phyloP scores from a whole-genome alignment of 1,140 invertebrate genomes.

The Papilio polyxenes region DNA sequence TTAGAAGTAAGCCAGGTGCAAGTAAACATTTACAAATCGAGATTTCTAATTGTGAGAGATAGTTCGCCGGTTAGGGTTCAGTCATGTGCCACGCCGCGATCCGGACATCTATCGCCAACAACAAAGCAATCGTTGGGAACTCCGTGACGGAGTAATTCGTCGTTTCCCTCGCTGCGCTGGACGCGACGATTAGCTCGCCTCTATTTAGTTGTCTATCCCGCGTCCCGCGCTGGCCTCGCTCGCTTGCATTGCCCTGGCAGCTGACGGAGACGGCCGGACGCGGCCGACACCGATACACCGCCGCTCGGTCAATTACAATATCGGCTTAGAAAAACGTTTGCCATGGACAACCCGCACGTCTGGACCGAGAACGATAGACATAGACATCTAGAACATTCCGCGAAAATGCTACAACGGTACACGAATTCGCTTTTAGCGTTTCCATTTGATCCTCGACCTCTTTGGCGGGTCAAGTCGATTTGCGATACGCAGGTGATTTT shows the following conservation, averaged over 20 bases:
- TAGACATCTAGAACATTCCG: constrained; percentile 61
- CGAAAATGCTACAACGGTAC: constrained; percentile 56
- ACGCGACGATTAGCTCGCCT: constrained; percentile 77
- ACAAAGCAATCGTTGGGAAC: constrained; percentile 76
- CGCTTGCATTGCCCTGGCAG: constrained; percentile 54
- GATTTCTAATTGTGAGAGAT: constrained; percentile 31
- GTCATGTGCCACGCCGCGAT: constrained; percentile 41
- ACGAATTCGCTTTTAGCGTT: constrained; percentile 40
- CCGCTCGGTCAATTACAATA: constrained; percentile 76
- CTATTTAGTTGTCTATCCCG: constrained; percentile 78
- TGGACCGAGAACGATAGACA: constrained; percentile 51
- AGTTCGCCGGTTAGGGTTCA: background rate
- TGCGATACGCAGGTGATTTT: background rate
- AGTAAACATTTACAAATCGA: background rate
- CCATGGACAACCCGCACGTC: constrained; percentile 63
- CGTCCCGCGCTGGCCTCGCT: constrained; percentile 51
- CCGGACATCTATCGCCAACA: constrained; percentile 62
- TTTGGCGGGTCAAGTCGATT: constrained; percentile 1
- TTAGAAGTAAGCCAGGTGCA: constrained; percentile 4
- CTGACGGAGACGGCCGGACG: constrained; percentile 69
- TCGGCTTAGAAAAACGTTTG: constrained; percentile 80
- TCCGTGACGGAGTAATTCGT: constrained; percentile 76
- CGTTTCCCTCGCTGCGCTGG: constrained; percentile 72
- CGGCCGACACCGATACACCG: constrained; percentile 61
- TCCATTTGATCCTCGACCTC: constrained; percentile 19